Conservation (phyloP, 1,140 invertebrate genomes). For the Potamilus streckersoni region DNA sequence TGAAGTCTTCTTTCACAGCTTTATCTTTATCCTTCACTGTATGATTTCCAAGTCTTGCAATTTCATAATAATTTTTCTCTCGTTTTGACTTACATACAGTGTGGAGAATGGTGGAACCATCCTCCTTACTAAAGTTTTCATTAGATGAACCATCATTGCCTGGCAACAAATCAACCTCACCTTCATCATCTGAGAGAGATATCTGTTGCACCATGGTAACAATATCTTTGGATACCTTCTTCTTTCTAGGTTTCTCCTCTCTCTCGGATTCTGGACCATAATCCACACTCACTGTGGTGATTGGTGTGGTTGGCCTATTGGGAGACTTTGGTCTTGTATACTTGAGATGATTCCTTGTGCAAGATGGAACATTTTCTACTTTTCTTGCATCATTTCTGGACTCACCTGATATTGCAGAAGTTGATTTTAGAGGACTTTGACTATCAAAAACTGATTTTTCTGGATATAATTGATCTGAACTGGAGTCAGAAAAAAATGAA, state of each 20-base stretch:
- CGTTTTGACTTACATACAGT: conserved; percentile 33
- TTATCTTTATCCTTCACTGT: conserved; percentile 33
- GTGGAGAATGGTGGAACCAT: conserved; percentile 8
- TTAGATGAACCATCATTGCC: conserved; percentile 1
- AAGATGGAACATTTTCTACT: neutral
- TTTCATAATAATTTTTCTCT: conserved; percentile 43
- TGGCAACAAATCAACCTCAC: conserved; percentile 12
- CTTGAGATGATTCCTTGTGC: conserved; percentile 11
- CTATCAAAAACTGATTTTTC: neutral
- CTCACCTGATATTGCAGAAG: neutral
- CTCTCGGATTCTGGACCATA: conserved; percentile 33
- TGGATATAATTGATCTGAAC: neutral
- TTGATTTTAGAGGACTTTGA: neutral
- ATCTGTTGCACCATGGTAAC: conserved; percentile 45
- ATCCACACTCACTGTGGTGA: conserved; percentile 41
- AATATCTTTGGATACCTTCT: conserved; percentile 32
- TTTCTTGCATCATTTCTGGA: neutral
- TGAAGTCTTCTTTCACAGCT: conserved; percentile 28
- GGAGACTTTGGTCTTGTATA: conserved; percentile 3
- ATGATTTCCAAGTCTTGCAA: conserved; percentile 30
- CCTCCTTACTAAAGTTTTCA: neutral
- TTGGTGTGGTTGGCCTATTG: conserved; percentile 30
- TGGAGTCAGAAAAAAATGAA: neutral
- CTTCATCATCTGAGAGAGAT: conserved; percentile 38
- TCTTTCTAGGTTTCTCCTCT: conserved; percentile 15